These are phyloP conservation scores for Endotricha flammealis DNA, from an alignment of 2,888 invertebrate species.

Conservation along the genomic window DNA sequence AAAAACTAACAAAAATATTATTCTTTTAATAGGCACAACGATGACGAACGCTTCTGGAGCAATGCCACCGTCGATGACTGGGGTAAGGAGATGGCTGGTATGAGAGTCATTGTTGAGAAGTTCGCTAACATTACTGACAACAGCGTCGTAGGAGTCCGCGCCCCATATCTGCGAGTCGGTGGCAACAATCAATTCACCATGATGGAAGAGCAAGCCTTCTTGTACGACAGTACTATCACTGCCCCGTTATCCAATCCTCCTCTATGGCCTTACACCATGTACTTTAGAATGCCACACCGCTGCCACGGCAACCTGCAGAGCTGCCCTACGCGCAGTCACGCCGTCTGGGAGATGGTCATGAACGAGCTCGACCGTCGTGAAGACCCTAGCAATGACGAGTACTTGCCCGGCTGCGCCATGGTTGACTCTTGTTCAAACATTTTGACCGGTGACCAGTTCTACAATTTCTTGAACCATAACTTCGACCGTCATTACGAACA, in stretches of 20 bases:
- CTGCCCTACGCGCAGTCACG: conserved; percentile 94
- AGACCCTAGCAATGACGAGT: conserved; percentile 93
- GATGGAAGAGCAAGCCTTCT: conserved; percentile 97
- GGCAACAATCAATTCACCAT: conserved; percentile 98
- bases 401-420: conserved; percentile 94
- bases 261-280: conserved; percentile 99
- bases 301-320: conserved; percentile 95
- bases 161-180: conserved; percentile 93
- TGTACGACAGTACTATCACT: conserved; percentile 97
- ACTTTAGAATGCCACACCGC: conserved; percentile 96
- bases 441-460: conserved; percentile 94
- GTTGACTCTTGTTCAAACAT: conserved; percentile 97
- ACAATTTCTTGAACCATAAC: conserved; percentile 95
- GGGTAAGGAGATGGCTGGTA: conserved; percentile 97
- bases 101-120: conserved; percentile 93
- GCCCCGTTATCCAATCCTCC: conserved; percentile 94
- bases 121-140: conserved; percentile 93
- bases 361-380: conserved; percentile 95
- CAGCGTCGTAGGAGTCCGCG: conserved; percentile 93
- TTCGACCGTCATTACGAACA: conserved; percentile 95
- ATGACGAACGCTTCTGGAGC: conserved; percentile 95
- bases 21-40: conserved; percentile 83
- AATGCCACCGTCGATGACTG: conserved; percentile 94
- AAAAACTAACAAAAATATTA: not conserved
- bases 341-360: conserved; percentile 98